Evolutionary conservation across 2,113 vertebrate species (phyloP), one percentile per base, ranked within the genome.

Genomic region (Thryonomys swinderianus): DNA sequence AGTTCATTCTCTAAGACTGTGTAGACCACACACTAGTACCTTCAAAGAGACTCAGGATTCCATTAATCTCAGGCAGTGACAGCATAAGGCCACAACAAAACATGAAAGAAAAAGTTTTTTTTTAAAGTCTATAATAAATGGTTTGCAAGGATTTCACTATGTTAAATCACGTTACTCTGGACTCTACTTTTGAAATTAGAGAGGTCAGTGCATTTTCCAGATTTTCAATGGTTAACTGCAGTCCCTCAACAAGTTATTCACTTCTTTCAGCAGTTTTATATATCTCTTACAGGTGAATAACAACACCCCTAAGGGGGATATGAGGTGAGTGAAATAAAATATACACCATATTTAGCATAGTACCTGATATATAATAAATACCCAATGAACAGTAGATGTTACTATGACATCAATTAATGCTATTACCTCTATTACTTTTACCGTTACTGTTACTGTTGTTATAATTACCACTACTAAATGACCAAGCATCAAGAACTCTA

Each of bases 201-300:
- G 11, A 66, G 61, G 40, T 89, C n/a, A 78, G 3, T 9, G 83
- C 53, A 51, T 51, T 64, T 95, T 91, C 5, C 10, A 85, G 40
- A 64, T 40, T n/a, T 91, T 42, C 8, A 91, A 6, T 64, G 79
- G 78, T 20, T 92, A 93, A 53, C 42, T 27, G 0, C 27, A 88
- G 73, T 69, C 42, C 17, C 85, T 88, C 67, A 17, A 48, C 51
- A 96, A 90, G 21, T 85, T 78, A 34, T 59, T 80, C 51, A 27
- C 23, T 45, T 90, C 76, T 85, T 51, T 80, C 48, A 93, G 7
- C 20, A 93, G 82, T 13, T 21, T 89, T 86, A 89, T 30, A 92
- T 37, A 79, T 5, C 67, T 64, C 71, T 2, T 48, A 87, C 74
- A 13, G 34, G 11, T 90, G 40, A 87, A 27, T 69, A 84, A 7